A percentile compares a stretch with the other conserved stretches of the same genome.
phyloP scores from a whole-genome alignment of 2,797 vertebrate species.

The Zenarchopterus dispar region DNA sequence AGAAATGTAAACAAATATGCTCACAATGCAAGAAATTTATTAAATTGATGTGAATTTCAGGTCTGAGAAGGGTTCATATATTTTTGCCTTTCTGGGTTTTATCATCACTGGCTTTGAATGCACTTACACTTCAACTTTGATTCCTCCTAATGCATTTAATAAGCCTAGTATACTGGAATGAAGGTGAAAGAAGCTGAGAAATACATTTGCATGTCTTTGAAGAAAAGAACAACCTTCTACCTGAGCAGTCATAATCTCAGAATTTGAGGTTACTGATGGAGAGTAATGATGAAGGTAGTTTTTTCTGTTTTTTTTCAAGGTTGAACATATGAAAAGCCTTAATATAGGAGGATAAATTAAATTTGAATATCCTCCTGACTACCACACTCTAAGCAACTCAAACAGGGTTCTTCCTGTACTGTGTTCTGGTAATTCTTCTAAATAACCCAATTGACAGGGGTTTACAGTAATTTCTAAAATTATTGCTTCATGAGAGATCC shows the following conservation, averaged over 20 bases:
- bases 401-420: constrained; percentile 11
- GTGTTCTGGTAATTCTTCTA: constrained; percentile 4
- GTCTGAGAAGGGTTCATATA: constrained; percentile 71
- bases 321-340: constrained; percentile 39
- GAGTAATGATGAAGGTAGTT: constrained; percentile 56
- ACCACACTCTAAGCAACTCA: constrained; percentile 6
- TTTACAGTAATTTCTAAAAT: constrained; percentile 35
- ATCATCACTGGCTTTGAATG: constrained; percentile 64
- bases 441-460: constrained; percentile 11
- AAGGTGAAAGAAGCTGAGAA: constrained; percentile 56
- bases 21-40: neutral
- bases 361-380: constrained; percentile 35
- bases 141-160: constrained; percentile 82
- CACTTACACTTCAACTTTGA: constrained; percentile 76
- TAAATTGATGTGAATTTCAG: constrained; percentile 1
- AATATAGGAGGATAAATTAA: constrained; percentile 41
- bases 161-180: constrained; percentile 71
- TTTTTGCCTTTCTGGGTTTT: constrained; percentile 61
- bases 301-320: constrained; percentile 18
- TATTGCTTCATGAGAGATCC: constrained; percentile 61
- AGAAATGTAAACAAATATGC: constrained; percentile 1
- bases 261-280: constrained; percentile 64
- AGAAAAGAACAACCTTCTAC: constrained; percentile 73
- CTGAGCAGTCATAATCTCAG: constrained; percentile 59
- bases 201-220: constrained; percentile 80